Conservation (phyloP, 2,888 invertebrate species). For the Platycnemis pennipes region DNA sequence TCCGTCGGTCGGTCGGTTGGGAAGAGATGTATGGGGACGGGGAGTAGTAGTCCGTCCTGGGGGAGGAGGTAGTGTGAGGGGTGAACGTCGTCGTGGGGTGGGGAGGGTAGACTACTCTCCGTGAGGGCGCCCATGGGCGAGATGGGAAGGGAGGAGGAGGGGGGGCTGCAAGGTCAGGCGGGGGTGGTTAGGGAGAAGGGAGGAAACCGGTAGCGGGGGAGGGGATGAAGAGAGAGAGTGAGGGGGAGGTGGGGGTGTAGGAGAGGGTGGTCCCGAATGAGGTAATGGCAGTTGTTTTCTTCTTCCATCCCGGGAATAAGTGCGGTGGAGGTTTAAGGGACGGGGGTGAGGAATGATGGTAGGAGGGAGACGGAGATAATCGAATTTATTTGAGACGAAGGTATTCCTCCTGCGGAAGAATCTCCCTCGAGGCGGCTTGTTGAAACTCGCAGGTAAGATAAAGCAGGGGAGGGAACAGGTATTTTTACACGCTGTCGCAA, state of each 20-base stretch:
- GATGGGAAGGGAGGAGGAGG: neutral
- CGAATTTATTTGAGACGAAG: conserved; percentile 53
- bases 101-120: neutral
- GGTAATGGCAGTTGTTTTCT: conserved; percentile 23
- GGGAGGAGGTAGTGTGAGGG: neutral
- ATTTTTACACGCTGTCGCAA: too few relatives aligned
- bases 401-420: neutral
- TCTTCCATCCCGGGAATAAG: conserved; percentile 30
- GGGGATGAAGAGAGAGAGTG: neutral
- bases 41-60: neutral
- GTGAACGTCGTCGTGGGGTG: neutral
- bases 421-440: neutral
- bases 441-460: neutral
- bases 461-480: neutral
- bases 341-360: conserved; percentile 30
- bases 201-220: neutral
- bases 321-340: conserved; percentile 34
- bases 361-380: conserved; percentile 38
- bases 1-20: neutral
- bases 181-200: neutral
- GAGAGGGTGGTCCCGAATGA: neutral
- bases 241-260: neutral
- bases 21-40: conserved; percentile 25
- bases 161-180: neutral
- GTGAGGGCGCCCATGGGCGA: neutral